Evolutionary conservation across 2,888 invertebrate species (phyloP).

Genomic region (Agrotis clavis): DNA sequence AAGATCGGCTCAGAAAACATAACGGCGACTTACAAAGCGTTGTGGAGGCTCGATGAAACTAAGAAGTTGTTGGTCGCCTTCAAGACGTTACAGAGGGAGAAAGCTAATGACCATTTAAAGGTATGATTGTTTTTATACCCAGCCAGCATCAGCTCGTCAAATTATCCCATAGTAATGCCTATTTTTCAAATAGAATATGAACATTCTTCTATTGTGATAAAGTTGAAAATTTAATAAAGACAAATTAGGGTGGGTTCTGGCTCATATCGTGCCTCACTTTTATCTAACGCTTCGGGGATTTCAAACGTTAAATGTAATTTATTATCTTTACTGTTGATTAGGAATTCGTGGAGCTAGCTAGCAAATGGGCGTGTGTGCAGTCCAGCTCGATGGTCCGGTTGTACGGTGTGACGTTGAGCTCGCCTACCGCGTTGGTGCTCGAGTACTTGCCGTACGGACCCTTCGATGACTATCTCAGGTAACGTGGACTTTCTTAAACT

Average conservation of each 20-base stretch:
- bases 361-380: constrained; percentile 95
- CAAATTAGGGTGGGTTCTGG: too few relatives aligned
- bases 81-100: constrained; percentile 94
- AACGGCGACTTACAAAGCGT: constrained; percentile 93
- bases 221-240: too few relatives aligned
- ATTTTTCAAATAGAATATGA: too few relatives aligned
- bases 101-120: constrained; percentile 91
- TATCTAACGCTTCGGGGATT: too few relatives aligned
- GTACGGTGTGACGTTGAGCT: constrained; percentile 94
- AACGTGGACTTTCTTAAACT: constrained; percentile 41
- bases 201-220: too few relatives aligned
- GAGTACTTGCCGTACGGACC: constrained; percentile 95
- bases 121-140: constrained; percentile 77
- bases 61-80: constrained; percentile 95
- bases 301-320: too few relatives aligned
- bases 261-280: too few relatives aligned
- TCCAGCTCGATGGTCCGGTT: constrained; percentile 94
- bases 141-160: too few relatives aligned
- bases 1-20: constrained; percentile 92
- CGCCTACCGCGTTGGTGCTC: constrained; percentile 95
- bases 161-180: too few relatives aligned
- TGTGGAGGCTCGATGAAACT: constrained; percentile 94
- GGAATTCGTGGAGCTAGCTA: constrained; percentile 95
- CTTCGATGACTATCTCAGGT: constrained; percentile 93
- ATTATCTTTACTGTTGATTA: constrained; percentile 74